phyloP scores from a whole-genome alignment of 2,113 vertebrate species.

The Suncus etruscus region DNA sequence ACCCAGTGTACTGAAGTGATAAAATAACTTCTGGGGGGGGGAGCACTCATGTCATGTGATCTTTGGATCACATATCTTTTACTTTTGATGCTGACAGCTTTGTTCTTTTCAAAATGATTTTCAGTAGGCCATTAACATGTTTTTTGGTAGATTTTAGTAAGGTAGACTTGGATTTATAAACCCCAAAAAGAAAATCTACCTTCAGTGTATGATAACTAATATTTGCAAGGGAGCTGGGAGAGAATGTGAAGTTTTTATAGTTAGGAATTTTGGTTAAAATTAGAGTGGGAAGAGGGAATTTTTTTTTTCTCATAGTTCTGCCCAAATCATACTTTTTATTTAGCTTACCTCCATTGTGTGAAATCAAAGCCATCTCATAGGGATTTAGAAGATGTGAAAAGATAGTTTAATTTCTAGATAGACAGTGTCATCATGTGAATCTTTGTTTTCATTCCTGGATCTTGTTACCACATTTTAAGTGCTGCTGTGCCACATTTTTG shows the following conservation, averaged over 20 bases:
- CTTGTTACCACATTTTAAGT: background rate
- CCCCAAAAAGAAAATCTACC: background rate
- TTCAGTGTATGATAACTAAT: background rate
- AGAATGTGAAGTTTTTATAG: background rate
- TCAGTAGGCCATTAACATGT: background rate
- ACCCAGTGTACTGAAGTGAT: background rate
- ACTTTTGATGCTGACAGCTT: background rate
- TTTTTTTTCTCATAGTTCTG: background rate
- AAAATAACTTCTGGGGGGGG: background rate
- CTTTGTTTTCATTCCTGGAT: background rate
- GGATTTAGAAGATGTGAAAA: background rate
- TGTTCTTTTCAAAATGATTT: conserved; percentile 38
- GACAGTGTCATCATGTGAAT: background rate
- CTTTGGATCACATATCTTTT: background rate
- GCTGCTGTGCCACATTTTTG: background rate
- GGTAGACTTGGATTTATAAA: background rate
- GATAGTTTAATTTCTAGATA: no score
- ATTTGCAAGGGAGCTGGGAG: background rate
- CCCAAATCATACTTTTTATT: background rate
- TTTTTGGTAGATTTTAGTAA: background rate
- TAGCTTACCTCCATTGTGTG: background rate
- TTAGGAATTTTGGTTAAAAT: background rate
- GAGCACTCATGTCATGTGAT: background rate
- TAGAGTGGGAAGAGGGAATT: background rate
- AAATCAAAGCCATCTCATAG: background rate